phyloP scores from a whole-genome alignment of 2,113 vertebrate species.

The Cathartes aura region DNA sequence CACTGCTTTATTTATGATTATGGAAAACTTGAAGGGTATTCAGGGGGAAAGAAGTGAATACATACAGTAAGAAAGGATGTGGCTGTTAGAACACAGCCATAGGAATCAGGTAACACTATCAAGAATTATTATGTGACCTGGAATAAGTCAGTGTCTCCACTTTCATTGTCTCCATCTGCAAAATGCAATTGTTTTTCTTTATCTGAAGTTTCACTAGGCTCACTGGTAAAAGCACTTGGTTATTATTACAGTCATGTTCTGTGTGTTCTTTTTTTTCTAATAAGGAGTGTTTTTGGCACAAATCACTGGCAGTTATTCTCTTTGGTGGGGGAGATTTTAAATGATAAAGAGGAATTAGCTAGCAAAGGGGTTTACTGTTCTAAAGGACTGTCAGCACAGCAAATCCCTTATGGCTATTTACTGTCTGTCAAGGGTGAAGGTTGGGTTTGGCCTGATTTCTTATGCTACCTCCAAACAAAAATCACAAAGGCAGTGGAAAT shows the following conservation, averaged over 20 bases:
- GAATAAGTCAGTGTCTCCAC: not conserved
- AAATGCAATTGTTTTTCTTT: not conserved
- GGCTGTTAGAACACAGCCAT: not conserved
- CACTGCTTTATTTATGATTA: slow-evolving; percentile 47
- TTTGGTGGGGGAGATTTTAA: slow-evolving; percentile 22
- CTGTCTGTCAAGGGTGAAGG: not conserved
- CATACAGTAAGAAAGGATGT: not conserved
- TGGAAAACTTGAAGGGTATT: slow-evolving; percentile 10
- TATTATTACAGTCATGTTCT: slow-evolving; percentile 12
- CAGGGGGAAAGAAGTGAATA: not conserved
- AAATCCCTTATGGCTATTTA: slow-evolving; percentile 7
- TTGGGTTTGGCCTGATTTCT: slow-evolving; percentile 5
- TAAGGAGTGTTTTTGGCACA: slow-evolving; percentile 27
- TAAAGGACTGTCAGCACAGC: not conserved
- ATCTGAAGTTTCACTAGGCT: not conserved
- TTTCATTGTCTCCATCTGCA: not conserved
- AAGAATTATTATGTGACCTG: not conserved
- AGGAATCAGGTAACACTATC: not conserved
- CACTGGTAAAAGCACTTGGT: not conserved
- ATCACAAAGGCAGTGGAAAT: slow-evolving; percentile 1
- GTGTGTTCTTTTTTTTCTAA: not conserved
- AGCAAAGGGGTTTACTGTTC: slow-evolving; percentile 8
- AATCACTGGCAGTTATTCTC: slow-evolving; percentile 2
- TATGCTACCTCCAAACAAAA: not conserved
- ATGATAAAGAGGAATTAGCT: slow-evolving; percentile 32